Evolutionary conservation across 2,113 vertebrate species (phyloP), one percentile per base, ranked within the genome.

Genomic region (Macaca nemestrina): DNA sequence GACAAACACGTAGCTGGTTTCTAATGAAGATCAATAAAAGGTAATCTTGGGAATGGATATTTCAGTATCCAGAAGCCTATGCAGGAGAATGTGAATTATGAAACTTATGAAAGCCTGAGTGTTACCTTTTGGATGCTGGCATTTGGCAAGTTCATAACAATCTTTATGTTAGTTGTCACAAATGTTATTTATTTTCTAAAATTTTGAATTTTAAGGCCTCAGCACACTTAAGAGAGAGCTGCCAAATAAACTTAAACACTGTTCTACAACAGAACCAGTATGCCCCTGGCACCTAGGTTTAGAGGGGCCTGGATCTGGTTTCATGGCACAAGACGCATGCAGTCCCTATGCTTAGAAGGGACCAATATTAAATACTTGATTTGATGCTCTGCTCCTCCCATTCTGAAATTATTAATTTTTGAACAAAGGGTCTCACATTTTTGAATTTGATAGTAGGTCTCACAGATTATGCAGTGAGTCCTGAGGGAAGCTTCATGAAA

Each of bases 401-500:
- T 81, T 87, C 88, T 95, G 43, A 84, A 81, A 88, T 85, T 73
- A 16, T 59, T 78, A 35, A 40, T 17, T 88, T 94, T 97, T 91
- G 18, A 80, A 95, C 25, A 59, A 76, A 14, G 0, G 9, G 11
- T 50, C 1, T 25, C 8, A 1, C 10, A 87, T 91, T 94, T 97
- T 88, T 10, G n/a, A n/a, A 59, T 72, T 64, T 93, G 7, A 52
- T 50, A 75, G 8, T 25, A 40, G 13, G 57, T 68, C 8, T 50
- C 79, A 90, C 8, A 97, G 76, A 88, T 90, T 27, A 64, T 73
- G 13, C 78, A 23, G 2, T 22, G 6, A 2, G 8, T 84, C 9
- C 18, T 86, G 1, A 76, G 25, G 11, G 6, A 10, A 95, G 5
- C 27, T 12, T 50, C 11, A 1, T 48, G 79, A 92, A 88, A 93